Conservation (phyloP, 53 echinoderm and acorn worm genomes). For the Actinopyga echinites region DNA sequence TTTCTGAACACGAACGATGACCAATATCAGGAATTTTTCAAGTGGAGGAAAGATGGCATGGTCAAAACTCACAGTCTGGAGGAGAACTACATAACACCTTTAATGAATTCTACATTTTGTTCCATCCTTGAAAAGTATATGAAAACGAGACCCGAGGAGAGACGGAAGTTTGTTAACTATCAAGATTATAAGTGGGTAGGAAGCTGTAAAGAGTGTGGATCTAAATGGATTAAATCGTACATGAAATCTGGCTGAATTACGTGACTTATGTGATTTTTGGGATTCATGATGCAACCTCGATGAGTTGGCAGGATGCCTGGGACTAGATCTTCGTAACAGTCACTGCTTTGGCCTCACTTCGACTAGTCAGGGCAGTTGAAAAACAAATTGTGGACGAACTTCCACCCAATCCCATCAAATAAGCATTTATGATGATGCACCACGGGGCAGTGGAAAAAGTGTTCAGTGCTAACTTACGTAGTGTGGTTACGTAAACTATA, state of each 20-base stretch:
- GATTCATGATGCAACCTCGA: too few species aligned
- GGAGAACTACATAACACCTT: constrained; percentile 18
- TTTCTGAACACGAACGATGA: not conserved
- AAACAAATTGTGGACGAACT: too few species aligned
- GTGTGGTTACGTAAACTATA: too few species aligned
- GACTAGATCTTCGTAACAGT: too few species aligned
- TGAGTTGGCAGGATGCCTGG: too few species aligned
- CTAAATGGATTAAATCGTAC: constrained; percentile 21
- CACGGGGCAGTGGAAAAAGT: too few species aligned
- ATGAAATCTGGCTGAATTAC: constrained; percentile 4
- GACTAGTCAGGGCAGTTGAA: too few species aligned
- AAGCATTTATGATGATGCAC: too few species aligned
- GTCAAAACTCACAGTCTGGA: constrained; percentile 17
- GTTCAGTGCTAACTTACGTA: too few species aligned
- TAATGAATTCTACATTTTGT: constrained; percentile 29
- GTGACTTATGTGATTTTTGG: too few species aligned
- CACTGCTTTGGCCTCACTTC: too few species aligned
- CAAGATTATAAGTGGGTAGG: not conserved
- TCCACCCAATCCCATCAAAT: too few species aligned
- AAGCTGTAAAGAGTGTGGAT: constrained; percentile 15
- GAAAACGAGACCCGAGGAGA: not conserved
- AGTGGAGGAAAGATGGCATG: constrained; percentile 16
- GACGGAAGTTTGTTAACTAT: constrained; percentile 9
- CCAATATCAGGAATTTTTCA: constrained; percentile 15
- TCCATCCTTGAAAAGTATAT: constrained; percentile 18